Base-by-base conservation (phyloP, 2,113 vertebrate genomes). In the Chionis minor region DNA sequence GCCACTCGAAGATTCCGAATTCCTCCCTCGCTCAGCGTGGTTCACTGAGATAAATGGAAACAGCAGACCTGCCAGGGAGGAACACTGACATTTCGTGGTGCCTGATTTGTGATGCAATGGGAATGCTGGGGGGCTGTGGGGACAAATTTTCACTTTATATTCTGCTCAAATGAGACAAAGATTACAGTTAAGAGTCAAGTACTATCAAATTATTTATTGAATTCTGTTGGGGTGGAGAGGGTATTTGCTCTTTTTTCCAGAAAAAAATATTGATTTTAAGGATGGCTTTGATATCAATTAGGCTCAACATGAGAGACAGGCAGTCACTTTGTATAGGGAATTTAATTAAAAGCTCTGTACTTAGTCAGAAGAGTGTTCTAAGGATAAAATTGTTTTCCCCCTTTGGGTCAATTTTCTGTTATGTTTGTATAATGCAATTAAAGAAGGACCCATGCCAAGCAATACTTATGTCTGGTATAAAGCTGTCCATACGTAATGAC, bases 371-470 rank as follows among this genome's bases (percentile, higher is more conserved):
- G 95, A 96, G 91, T 88, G 94, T 97, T 97, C 86, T 97, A 96
- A 95, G 94, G 94, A 95, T 96, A 97, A 96, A 97, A 97, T 97
- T 97, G 96, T 97, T 93, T 96, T 97, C 89, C 92, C 93, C 81
- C 81, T 96, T 96, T 92, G 92, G 96, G 97, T 97, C 97, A 97
- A 96, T 97, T 97, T 95, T 96, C 95, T 96, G 91, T 97, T 96
- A 94, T 96, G 95, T 97, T 97, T 97, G 88, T 97, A 86, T 96
- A 97, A 97, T 96, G 95, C 96, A 97, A 97, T 97, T 96, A 96
- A 96, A 93, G 92, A 91, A 95, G 87, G 78, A 92, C 94, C 79
- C 89, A 73, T 92, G 97, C 94, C 96, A 97, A 93, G 94, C 94
- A 94, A 94, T 96, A 92, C 89, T 96, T 86, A 83, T 77, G 89